Evolutionary conservation across 2,113 vertebrate species (phyloP).

Genomic region (Thalassoma bifasciatum): DNA sequence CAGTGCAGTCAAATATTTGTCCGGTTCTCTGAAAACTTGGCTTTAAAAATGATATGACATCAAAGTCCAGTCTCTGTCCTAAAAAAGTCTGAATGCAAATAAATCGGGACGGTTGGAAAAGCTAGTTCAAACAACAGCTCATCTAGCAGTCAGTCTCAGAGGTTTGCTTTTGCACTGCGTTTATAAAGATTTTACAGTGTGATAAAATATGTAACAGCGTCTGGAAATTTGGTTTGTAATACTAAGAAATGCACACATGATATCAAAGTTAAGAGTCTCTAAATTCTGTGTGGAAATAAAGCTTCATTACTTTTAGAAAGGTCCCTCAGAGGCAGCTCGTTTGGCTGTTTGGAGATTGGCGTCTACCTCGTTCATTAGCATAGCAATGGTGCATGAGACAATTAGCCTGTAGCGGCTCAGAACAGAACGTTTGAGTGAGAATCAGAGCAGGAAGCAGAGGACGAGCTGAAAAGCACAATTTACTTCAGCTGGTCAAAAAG

Average conservation of each 20-base stretch:
- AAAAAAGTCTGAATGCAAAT: not conserved
- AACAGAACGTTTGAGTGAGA: too few species aligned
- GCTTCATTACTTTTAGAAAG: not conserved
- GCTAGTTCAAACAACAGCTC: too few species aligned
- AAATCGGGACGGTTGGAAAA: not conserved
- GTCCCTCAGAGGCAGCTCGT: not conserved
- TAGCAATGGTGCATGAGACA: too few species aligned
- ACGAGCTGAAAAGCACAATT: too few species aligned
- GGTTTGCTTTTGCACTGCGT: not conserved
- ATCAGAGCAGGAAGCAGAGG: too few species aligned
- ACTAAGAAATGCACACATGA: not conserved
- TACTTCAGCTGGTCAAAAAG: too few species aligned
- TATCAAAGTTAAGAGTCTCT: not conserved
- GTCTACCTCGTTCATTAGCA: too few species aligned
- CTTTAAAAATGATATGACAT: not conserved
- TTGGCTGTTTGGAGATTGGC: too few species aligned
- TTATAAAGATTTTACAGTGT: not conserved
- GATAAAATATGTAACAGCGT: constrained; percentile 13
- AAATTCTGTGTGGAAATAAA: not conserved
- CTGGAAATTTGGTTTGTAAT: not conserved
- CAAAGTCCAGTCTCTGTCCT: not conserved
- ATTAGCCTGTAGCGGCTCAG: too few species aligned
- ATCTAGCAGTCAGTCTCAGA: not conserved
- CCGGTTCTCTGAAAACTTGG: not conserved
- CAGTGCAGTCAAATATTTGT: constrained; percentile 13